Evolutionary conservation across 2,888 invertebrate genomes (phyloP).

Genomic region (Napeogenes sylphis): DNA sequence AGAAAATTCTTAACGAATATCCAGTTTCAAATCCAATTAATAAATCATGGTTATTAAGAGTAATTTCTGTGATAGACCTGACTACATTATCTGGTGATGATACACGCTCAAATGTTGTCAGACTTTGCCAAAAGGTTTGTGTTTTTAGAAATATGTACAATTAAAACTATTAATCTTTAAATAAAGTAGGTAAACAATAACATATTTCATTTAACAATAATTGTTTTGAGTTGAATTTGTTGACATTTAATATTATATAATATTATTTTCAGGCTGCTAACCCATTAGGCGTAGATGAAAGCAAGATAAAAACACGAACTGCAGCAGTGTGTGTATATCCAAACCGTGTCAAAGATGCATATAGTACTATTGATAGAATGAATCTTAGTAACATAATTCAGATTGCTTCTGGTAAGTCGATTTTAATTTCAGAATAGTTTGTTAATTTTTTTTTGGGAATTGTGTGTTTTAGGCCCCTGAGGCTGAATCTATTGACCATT

Average conservation of each 20-base stretch:
- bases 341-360: conserved; percentile 86
- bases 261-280: conserved; percentile 68
- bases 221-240: background rate
- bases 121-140: conserved; percentile 88
- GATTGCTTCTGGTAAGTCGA: conserved; percentile 86
- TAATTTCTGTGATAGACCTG: conserved; percentile 92
- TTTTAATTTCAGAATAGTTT: conserved; percentile 7
- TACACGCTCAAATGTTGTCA: conserved; percentile 84
- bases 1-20: conserved; percentile 45
- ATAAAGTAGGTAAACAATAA: background rate
- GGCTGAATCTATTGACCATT: too few relatives aligned
- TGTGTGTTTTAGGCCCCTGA: too few relatives aligned
- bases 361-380: conserved; percentile 74
- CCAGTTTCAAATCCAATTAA: conserved; percentile 63
- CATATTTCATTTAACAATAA: too few relatives aligned
- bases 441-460: too few relatives aligned
- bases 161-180: background rate
- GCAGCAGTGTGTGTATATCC: conserved; percentile 99
- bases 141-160: conserved; percentile 2
- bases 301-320: conserved; percentile 74
- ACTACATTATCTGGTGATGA: conserved; percentile 94
- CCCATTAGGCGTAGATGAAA: conserved; percentile 60
- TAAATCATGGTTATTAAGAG: conserved; percentile 87
- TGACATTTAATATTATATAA: background rate
- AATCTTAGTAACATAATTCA: conserved; percentile 77